Percentiles rank a stretch among this genome's conserved stretches.
These are phyloP conservation scores for Cygnus olor DNA, from an alignment of 2,797 vertebrate genomes.

Conservation along the genomic window DNA sequence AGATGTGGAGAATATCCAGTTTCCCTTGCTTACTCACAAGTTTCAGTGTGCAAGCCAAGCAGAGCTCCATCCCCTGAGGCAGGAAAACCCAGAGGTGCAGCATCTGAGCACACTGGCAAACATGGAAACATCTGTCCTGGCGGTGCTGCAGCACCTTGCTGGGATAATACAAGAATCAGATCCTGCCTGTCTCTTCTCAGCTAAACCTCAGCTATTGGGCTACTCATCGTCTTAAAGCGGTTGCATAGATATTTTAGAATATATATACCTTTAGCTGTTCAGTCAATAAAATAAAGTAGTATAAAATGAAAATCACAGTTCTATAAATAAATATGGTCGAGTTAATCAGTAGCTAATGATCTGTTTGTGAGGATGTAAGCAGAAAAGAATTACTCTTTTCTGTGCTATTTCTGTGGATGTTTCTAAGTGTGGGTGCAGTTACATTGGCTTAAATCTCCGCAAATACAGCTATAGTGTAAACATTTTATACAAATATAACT, in stretches of 20 bases:
- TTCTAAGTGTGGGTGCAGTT: neutral
- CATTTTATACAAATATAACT: conserved; percentile 10
- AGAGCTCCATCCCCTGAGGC: neutral
- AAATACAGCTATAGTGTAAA: neutral
- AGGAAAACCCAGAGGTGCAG: neutral
- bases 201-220: neutral
- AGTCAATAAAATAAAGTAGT: conserved; percentile 3
- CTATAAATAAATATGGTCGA: conserved; percentile 12
- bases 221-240: neutral
- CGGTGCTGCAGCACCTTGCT: neutral
- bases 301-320: conserved; percentile 7
- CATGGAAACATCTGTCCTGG: neutral
- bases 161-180: neutral
- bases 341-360: conserved; percentile 52
- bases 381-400: neutral
- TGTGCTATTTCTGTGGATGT: neutral
- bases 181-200: neutral
- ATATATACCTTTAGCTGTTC: neutral
- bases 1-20: conserved; percentile 42
- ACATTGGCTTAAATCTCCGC: neutral
- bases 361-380: conserved; percentile 6
- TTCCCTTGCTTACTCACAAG: neutral
- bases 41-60: neutral
- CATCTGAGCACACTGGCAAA: neutral
- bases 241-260: neutral